Percentiles rank a stretch among this genome's conserved stretches.
Conservation (phyloP, 2,113 vertebrate species). For the Xiphias gladius region DNA sequence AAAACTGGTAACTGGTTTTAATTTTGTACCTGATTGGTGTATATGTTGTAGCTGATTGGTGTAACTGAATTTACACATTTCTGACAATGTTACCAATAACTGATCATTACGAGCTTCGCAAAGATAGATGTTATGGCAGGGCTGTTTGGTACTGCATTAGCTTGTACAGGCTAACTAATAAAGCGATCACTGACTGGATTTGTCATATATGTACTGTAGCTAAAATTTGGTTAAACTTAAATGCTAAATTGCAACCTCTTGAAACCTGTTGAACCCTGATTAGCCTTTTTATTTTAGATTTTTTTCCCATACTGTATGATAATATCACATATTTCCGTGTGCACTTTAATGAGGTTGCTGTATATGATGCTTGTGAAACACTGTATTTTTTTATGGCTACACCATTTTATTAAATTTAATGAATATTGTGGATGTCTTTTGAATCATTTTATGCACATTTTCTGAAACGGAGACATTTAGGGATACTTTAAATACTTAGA, state of each 20-base stretch:
- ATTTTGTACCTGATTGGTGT: no score
- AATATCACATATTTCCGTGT: background rate
- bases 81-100: no score
- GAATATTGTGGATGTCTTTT: background rate
- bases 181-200: background rate
- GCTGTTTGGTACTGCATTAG: no score
- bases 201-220: background rate
- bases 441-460: slow-evolving; percentile 17
- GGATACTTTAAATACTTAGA: slow-evolving; percentile 13
- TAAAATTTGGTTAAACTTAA: background rate
- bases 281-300: background rate
- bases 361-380: background rate
- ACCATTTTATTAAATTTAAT: background rate
- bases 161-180: background rate
- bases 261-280: background rate
- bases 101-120: no score
- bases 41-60: no score
- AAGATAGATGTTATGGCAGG: no score
- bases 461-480: background rate
- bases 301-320: background rate
- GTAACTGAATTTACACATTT: no score
- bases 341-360: background rate
- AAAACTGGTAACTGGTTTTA: no score
- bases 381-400: background rate
- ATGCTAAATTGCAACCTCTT: background rate